Conservation (phyloP, 2,888 invertebrate genomes). For the Lymantria dispar region DNA sequence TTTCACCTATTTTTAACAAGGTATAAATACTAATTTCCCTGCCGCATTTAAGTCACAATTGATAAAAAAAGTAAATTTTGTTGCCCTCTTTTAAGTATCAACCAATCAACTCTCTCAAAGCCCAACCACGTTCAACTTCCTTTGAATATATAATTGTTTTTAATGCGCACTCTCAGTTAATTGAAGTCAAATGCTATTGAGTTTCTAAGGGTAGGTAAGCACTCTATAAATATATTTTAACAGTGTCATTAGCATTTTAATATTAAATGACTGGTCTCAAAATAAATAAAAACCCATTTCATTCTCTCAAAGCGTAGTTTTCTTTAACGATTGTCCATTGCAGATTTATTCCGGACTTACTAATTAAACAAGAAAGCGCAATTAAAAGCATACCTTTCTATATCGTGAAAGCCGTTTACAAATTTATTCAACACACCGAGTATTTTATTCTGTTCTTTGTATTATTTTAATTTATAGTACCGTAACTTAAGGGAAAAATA, state of each 20-base stretch:
- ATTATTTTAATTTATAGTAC: conserved; percentile 31
- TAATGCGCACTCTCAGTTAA: no score
- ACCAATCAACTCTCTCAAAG: no score
- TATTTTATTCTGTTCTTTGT: conserved; percentile 41
- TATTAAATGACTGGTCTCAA: conserved; percentile 7
- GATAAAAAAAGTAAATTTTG: no score
- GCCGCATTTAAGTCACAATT: no score
- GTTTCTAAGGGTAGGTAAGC: background rate
- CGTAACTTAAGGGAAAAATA: no score
- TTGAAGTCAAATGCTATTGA: no score
- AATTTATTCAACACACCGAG: conserved; percentile 75
- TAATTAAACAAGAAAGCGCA: conserved; percentile 60
- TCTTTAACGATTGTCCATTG: conserved; percentile 29
- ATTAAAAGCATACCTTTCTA: conserved; percentile 65
- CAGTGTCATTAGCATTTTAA: background rate
- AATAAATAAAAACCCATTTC: conserved; percentile 17
- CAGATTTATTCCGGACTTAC: conserved; percentile 38
- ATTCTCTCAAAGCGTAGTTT: conserved; percentile 12
- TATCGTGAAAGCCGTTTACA: conserved; percentile 67
- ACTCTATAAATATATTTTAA: conserved; percentile 1
- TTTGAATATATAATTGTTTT: no score
- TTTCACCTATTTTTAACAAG: no score
- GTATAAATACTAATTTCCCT: no score
- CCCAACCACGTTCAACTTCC: no score
- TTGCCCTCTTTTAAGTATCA: no score